phyloP scores from a whole-genome alignment of 2,797 vertebrate species.

The Mus caroli region DNA sequence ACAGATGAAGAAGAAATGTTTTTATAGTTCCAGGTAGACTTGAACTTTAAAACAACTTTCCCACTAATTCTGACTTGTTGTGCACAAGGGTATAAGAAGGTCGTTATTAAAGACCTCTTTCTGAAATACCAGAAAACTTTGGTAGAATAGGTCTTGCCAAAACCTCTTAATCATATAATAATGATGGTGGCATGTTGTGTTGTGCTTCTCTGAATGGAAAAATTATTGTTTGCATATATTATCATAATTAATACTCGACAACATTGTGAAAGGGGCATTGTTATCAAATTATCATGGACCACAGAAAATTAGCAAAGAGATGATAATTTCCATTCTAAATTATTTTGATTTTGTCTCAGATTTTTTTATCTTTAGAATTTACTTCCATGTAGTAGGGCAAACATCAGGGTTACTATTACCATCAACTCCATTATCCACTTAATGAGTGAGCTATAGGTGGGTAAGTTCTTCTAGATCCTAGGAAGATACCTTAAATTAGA shows the following conservation, averaged over 20 bases:
- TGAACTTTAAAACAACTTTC: neutral
- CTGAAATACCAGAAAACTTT: neutral
- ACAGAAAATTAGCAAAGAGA: constrained; percentile 23
- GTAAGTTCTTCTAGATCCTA: neutral
- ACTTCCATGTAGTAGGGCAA: neutral
- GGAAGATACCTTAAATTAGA: neutral
- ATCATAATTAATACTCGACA: neutral
- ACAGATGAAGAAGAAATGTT: neutral
- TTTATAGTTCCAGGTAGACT: neutral
- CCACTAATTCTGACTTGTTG: neutral
- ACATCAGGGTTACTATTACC: neutral
- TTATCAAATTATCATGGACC: neutral
- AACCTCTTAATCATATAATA: neutral
- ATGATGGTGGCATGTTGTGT: neutral
- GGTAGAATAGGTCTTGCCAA: neutral
- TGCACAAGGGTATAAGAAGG: neutral
- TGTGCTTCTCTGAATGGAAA: neutral
- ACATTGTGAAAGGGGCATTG: neutral
- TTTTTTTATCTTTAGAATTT: neutral
- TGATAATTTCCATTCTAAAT: neutral
- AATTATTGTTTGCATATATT: neutral
- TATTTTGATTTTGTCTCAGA: neutral
- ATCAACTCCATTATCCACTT: neutral
- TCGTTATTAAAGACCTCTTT: neutral
- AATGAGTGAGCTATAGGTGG: neutral